Evolutionary conservation across 2,797 vertebrate species (phyloP), one percentile per base, ranked within the genome.

Genomic region (Orestias chungarensis): DNA sequence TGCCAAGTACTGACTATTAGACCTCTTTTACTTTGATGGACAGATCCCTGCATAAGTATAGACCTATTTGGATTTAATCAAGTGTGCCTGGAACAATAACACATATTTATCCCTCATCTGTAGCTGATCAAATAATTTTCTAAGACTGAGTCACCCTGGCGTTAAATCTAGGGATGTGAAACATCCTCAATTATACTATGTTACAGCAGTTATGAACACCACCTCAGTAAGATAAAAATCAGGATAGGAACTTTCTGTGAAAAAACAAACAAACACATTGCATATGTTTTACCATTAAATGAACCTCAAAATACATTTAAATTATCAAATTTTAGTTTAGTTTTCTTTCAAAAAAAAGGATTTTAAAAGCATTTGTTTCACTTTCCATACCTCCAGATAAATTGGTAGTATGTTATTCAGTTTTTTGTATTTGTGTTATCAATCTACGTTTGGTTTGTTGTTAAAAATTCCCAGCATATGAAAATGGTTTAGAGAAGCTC

Each of bases 61-160:
- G 17, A 57, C 12, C 8, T 33, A 33, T 57, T 35, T 57, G 18
- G 7, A 35, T 57, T 57, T 4, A 18, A 50, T 67, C 31, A 49
- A 18, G 31, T 38, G 23, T n/a, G 38, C 47, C 65, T 33, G 38
- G 25, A 27, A 55, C n/a, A 54, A 54, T 18, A 6, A 4, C 17
- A 57, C 17, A 9, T 33, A 18, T 29, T 31, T 54, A 17, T 57
- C 25, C 23, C 33, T 33, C 70, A 73, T 46, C 29, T 73, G 52
- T 27, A 61, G 73, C 81, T 74, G 64, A 46, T 23, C 4, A 59
- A 82, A 82, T 75, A 76, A 70, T 25, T 87, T 83, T 75, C 79
- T 71, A 80, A 76, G 76, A 64, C 54, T 87, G 82, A 91, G 84
- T 90, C 91, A 90, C 76, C 70, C 68, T 72, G 88, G 90, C 71